A percentile compares a stretch with the other conserved stretches of the same genome.
phyloP scores from a whole-genome alignment of 1,140 invertebrate genomes.

The Stenopsyche tienmushanensis region DNA sequence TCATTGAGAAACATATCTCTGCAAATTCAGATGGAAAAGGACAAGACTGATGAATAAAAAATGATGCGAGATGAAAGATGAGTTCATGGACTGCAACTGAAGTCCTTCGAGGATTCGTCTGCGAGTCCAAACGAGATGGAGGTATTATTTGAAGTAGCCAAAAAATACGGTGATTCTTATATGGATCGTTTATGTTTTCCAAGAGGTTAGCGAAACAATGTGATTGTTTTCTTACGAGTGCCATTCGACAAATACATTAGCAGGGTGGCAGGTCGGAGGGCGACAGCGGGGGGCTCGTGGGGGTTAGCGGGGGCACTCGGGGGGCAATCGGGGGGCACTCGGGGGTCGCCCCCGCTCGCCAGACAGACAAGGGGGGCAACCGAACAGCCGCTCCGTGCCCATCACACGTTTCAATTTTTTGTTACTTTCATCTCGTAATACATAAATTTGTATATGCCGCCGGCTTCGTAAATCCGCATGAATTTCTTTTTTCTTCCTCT shows the following conservation, averaged over 20 bases:
- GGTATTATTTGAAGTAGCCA: too few relatives aligned
- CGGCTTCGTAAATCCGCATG: not conserved
- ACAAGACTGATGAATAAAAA: too few relatives aligned
- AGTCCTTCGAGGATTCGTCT: too few relatives aligned
- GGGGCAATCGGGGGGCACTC: not conserved
- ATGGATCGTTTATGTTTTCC: not conserved
- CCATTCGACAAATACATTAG: slow-evolving; percentile 19
- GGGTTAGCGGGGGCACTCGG: not conserved
- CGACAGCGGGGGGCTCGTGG: not conserved
- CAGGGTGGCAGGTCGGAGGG: not conserved
- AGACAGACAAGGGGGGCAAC: slow-evolving; percentile 5
- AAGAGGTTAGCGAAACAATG: too few relatives aligned
- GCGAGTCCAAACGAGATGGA: too few relatives aligned
- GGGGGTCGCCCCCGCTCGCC: slow-evolving; percentile 33
- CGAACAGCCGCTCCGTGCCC: not conserved
- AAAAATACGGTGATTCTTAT: too few relatives aligned
- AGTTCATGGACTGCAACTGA: too few relatives aligned
- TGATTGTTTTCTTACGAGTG: too few relatives aligned
- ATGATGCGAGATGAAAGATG: too few relatives aligned
- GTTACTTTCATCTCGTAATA: slow-evolving; percentile 21
- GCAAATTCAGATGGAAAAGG: too few relatives aligned
- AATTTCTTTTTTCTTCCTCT: not conserved
- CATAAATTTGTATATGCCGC: slow-evolving; percentile 20
- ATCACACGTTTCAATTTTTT: slow-evolving; percentile 28
- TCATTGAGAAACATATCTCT: too few relatives aligned